Evolutionary conservation across 2,113 vertebrate genomes (phyloP).

Genomic region (Dipodomys merriami): DNA sequence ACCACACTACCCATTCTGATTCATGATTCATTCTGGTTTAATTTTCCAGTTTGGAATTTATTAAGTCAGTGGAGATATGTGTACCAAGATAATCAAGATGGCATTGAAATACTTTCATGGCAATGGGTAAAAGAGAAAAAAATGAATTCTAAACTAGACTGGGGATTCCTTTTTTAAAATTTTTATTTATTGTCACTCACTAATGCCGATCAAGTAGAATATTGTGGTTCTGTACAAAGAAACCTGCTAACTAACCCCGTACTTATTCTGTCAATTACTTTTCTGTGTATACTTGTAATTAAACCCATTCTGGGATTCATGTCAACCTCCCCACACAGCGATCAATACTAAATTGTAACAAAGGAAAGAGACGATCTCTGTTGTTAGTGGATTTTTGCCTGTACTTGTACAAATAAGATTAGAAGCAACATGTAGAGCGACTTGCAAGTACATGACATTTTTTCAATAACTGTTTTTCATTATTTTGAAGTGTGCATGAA

Average conservation of each 20-base stretch:
- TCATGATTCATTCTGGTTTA: background rate
- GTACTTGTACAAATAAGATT: constrained; percentile 80
- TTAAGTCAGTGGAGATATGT: background rate
- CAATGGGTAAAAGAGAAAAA: background rate
- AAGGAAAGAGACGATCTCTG: constrained; percentile 56
- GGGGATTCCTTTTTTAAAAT: background rate
- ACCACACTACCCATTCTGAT: background rate
- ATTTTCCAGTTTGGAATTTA: constrained; percentile 21
- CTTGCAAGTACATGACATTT: constrained; percentile 75
- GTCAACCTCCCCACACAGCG: constrained; percentile 58
- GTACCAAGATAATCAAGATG: background rate
- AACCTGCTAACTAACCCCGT: background rate
- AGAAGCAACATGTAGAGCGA: constrained; percentile 73
- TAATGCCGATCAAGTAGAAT: background rate
- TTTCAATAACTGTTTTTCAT: constrained; percentile 79
- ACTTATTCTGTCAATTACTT: constrained; percentile 69
- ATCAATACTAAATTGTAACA: constrained; percentile 76
- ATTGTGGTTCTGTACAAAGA: constrained; percentile 15
- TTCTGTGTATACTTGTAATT: constrained; percentile 70
- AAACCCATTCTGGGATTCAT: constrained; percentile 70
- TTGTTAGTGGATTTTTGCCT: constrained; percentile 75
- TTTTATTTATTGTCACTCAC: constrained; percentile 6
- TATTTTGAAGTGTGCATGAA: constrained; percentile 74
- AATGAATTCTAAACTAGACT: background rate
- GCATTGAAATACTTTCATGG: background rate